Base-by-base conservation (phyloP, 2,888 invertebrate species). In the Herminia tarsipennalis region DNA sequence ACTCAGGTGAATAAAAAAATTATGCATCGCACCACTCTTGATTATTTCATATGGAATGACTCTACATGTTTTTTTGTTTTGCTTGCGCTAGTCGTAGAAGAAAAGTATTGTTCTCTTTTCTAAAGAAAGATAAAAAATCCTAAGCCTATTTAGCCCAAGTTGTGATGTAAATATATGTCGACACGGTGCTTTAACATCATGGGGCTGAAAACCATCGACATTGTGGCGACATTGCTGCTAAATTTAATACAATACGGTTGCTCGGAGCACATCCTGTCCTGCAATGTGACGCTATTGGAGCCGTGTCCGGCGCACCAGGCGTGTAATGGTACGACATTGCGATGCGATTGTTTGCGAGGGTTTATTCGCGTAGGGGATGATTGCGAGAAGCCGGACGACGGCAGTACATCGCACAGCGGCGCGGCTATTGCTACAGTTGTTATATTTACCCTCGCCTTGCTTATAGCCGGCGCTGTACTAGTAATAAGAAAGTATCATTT, bases 401-500 rank as follows among this genome's bases (percentile, higher is more conserved):
- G 55, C 1, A 38, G 57, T 17, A n/a, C 66, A 1, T 41, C 65
- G 8, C 65, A 62, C 12, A 81, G 78, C 53, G 74, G 78, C 4
- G 73, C 76, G 4, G 87, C 89, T 0, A 76, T 78, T 1, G 79
- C 79, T 2, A 73, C 89, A 17, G 78, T 88, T 8, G 77, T 81
- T 10, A 74, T 91, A 48, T 85, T 92, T 60, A 82, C 87, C 3
- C 67, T 90, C 42, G 84, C 83, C 3, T 74, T 92, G n/a, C 61
- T 92, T 21, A 67, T 76, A 14, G 79, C 80, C 17, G 91, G 87
- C 29, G 73, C 89, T 13, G 78, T 88, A 22, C 64, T 92, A 70
- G 83, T 89, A 20, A 72, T 88, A 63, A 88, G 84, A 58, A 88
- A 86, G 66, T 92, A 92, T 63, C 83, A 89, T 71, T 73, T 92